Evolutionary conservation across 2,888 invertebrate genomes (phyloP), one percentile per base, ranked within the genome.

Genomic region (Drosophila parthenogenetica): DNA sequence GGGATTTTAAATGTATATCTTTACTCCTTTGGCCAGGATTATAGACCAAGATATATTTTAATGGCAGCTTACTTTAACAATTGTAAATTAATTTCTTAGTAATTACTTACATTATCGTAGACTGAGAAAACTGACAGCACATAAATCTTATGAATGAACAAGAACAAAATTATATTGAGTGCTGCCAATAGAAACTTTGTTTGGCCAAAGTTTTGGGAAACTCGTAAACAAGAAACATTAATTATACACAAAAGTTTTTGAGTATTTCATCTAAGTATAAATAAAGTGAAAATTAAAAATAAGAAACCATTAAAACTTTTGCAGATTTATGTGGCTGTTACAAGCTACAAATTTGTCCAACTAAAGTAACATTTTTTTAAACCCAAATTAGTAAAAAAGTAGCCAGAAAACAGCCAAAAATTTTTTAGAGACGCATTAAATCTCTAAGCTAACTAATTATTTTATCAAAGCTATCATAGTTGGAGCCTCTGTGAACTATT

Each of bases 71-170:
- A n/a, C n/a, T 7, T 29, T 37, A 46, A 55, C 37, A 62, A 54
- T 62, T 74, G 53, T 19, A 11, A 39, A 11, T 50, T 53, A 55
- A 60, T 72, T 55, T 48, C 19, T 64, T 58, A 10, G 4, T 42
- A 25, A 13, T 25, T 50, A n/a, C 17, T 35, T 25, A 5, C 1
- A 49, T 49, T 49, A 29, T 35, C 13, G 13, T 35, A 13, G 35
- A 35, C 13, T 35, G 13, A 11, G 4, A 5, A 11, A 35, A 35
- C 35, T 35, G 35, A 35, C 35, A 13, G 35, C 35, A 13, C 35
- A 35, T 35, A 35, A 35, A 35, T 35, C 35, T 13, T 4, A 8
- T 7, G 7, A 25, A 29, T 19, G 19, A 29, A 5, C 1, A 29
- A 8, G 8, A 29, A 29, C 8, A 29, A 29, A 29, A 22, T 22